Base-by-base conservation (phyloP, 2,888 invertebrate species). In the Yponomeuta sedellus region DNA sequence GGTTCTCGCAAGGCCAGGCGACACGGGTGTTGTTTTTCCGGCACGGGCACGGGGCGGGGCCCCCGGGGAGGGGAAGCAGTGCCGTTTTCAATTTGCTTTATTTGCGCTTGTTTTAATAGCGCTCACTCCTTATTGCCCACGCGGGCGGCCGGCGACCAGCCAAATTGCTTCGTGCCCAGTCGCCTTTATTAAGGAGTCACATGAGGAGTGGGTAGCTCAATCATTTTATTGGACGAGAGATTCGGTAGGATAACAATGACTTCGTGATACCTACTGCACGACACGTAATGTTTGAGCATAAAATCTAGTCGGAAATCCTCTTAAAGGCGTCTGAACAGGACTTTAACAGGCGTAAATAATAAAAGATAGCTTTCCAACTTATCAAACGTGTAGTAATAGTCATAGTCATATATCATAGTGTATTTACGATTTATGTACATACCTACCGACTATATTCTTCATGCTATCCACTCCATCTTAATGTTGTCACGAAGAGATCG, bases 21-120 rank as follows among this genome's bases (percentile, higher is more conserved):
- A 75, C 77, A 73, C 70, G 68, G 69, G 71, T 71, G 77, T 83
- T 85, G 83, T 88, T 85, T 83, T 87, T 82, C 75, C 81, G 77
- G 81, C 80, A 74, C 70, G 73, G 71, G 68, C 74, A 69, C 67
- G 67, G 59, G 67, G 75, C 71, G 72, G 71, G 70, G 71, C 78
- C 79, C 80, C 71, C 71, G 72, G 71, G 70, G 69, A 74, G 79
- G 79, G 77, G 81, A 74, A 76, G 73, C 78, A 82, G 85, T 85
- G 80, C 83, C 86, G 82, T 87, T 89, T 90, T 90, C 89, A 90
- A 90, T 90, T 89, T 89, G 86, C 85, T 88, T 87, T 90, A 88
- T 90, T 90, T 90, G 88, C 84, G 83, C 86, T 86, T 88, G 90
- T 89, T 90, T 91, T 89, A 90, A 90, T 90, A 88, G 90, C 85